phyloP scores from a whole-genome alignment of 2,797 vertebrate species.

The Adrianichthys oophorus region DNA sequence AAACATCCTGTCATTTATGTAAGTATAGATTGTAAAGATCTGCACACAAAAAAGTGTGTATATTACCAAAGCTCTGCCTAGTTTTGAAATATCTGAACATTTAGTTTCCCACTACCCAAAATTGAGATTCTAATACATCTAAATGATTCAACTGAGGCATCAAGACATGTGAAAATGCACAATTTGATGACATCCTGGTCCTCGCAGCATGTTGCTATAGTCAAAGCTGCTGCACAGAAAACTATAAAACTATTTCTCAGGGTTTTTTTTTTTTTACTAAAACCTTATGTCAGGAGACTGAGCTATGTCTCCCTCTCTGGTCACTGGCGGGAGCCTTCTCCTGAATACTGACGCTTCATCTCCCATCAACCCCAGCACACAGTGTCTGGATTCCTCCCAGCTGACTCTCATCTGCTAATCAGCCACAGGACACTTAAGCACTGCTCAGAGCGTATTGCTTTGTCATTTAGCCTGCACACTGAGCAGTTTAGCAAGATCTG shows the following conservation, averaged over 20 bases:
- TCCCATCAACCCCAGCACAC: too few species aligned
- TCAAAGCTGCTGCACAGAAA: slow-evolving; percentile 16
- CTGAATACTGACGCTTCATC: too few species aligned
- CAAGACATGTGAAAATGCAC: slow-evolving; percentile 26
- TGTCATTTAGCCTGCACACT: too few species aligned
- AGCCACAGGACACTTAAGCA: too few species aligned
- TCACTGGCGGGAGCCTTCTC: too few species aligned
- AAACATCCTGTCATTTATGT: too few species aligned
- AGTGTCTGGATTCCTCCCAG: too few species aligned
- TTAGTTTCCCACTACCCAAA: slow-evolving; percentile 19
- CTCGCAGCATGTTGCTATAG: slow-evolving; percentile 8
- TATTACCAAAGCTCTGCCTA: slow-evolving; percentile 33
- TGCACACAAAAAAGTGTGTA: slow-evolving; percentile 12
- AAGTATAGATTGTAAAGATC: background rate
- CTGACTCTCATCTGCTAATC: too few species aligned
- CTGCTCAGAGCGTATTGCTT: too few species aligned
- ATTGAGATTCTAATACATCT: slow-evolving; percentile 6
- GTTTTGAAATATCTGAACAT: slow-evolving; percentile 17
- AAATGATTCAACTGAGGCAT: slow-evolving; percentile 16
- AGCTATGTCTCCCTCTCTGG: too few species aligned
- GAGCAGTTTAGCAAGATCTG: too few species aligned
- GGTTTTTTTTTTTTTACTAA: slow-evolving; percentile 9
- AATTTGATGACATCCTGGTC: slow-evolving; percentile 15
- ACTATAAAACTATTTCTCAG: background rate
- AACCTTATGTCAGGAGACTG: background rate